These are phyloP conservation scores for Hydrolagus colliei DNA, from an alignment of 2,797 vertebrate species.

Conservation along the genomic window DNA sequence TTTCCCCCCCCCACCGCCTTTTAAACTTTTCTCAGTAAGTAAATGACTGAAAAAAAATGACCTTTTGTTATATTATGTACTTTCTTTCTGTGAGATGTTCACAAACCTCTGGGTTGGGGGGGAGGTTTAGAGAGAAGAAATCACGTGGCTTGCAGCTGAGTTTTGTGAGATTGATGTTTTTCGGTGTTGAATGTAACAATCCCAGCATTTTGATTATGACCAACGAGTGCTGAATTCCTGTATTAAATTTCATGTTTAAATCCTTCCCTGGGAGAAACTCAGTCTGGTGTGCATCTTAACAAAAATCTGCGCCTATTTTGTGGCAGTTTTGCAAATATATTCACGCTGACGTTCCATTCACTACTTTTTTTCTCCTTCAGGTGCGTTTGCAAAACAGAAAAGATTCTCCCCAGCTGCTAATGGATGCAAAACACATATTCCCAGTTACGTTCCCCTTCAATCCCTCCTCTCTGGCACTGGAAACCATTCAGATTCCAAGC, in stretches of 20 bases:
- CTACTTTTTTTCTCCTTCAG: conserved; percentile 50
- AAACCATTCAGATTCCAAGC: conserved; percentile 92
- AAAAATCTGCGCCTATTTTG: too few relatives aligned
- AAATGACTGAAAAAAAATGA: background rate
- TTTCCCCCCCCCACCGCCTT: background rate
- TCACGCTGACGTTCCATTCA: background rate
- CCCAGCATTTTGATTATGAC: background rate
- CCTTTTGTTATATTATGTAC: background rate
- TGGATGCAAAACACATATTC: conserved; percentile 96
- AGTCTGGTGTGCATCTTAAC: too few relatives aligned
- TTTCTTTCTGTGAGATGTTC: background rate
- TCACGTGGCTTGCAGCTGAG: background rate
- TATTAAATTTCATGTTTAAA: too few relatives aligned
- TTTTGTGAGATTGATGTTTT: background rate
- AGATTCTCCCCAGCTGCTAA: conserved; percentile 85
- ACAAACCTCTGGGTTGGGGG: too few relatives aligned
- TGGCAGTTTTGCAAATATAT: background rate
- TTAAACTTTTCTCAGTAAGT: background rate
- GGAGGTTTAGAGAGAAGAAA: background rate
- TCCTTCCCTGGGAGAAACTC: too few relatives aligned
- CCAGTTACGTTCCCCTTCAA: conserved; percentile 94
- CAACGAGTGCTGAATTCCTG: too few relatives aligned
- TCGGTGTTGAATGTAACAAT: background rate
- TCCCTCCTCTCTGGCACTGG: conserved; percentile 85
- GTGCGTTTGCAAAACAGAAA: conserved; percentile 86